Conservation (phyloP, 2,888 invertebrate genomes). For the Plebejus melissa region DNA sequence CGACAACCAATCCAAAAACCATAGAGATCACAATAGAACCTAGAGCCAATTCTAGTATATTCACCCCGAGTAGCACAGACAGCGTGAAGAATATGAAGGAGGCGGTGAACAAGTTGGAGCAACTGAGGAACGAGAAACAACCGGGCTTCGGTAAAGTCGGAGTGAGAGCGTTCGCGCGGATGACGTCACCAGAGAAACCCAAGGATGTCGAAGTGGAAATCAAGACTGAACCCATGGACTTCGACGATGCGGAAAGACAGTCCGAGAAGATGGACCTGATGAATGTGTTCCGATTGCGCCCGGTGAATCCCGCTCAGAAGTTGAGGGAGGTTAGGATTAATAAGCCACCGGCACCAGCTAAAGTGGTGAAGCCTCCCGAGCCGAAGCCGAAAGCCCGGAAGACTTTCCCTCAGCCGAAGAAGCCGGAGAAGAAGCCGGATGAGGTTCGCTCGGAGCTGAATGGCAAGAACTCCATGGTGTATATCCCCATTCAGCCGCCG, state of each 20-base stretch:
- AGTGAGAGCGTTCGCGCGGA: constrained; percentile 66
- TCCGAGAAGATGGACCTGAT: constrained; percentile 63
- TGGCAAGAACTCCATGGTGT: constrained; percentile 72
- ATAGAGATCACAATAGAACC: constrained; percentile 49
- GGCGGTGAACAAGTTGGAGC: constrained; percentile 52
- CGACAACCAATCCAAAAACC: constrained; percentile 37
- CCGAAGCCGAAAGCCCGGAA: constrained; percentile 58
- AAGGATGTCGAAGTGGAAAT: constrained; percentile 56
- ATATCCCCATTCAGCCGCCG: constrained; percentile 72
- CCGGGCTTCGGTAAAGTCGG: constrained; percentile 58
- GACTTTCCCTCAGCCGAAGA: constrained; percentile 63
- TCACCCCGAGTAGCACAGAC: constrained; percentile 55
- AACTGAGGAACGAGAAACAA: constrained; percentile 45
- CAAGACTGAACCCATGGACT: constrained; percentile 65
- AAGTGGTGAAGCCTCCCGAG: constrained; percentile 46
- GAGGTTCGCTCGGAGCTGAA: constrained; percentile 62
- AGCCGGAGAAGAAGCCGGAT: constrained; percentile 54
- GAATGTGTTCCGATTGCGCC: constrained; percentile 60
- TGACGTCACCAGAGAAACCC: constrained; percentile 50
- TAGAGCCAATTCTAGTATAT: constrained; percentile 49
- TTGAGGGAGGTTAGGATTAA: constrained; percentile 64
- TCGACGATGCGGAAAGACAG: constrained; percentile 60
- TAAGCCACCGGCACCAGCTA: constrained; percentile 53
- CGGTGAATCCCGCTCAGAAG: constrained; percentile 49
- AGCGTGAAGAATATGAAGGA: constrained; percentile 54